Conservation (phyloP, 2,888 invertebrate species). For the Drosophila incognita region DNA sequence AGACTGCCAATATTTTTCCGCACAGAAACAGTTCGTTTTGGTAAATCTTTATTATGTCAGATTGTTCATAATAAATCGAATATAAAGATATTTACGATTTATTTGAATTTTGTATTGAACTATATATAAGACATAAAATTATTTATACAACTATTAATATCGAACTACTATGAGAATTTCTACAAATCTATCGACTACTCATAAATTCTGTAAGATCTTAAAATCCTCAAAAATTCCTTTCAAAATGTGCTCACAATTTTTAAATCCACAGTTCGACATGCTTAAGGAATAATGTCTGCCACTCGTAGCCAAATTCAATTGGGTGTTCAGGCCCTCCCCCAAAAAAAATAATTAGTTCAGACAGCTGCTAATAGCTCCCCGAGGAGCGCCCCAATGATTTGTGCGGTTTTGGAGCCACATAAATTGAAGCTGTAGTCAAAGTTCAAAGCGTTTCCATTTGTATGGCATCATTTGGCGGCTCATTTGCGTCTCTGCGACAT, state of each 20-base stretch:
- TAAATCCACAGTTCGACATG: background rate
- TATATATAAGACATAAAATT: background rate
- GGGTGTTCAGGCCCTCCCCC: background rate
- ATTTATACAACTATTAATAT: background rate
- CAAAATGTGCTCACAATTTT: background rate
- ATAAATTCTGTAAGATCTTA: background rate
- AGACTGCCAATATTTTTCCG: no score
- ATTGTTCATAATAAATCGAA: background rate
- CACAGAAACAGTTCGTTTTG: no score
- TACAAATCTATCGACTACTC: background rate
- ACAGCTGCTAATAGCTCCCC: conserved; percentile 59
- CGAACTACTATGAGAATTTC: background rate
- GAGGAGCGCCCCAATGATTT: conserved; percentile 17
- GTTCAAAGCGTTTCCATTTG: conserved; percentile 63
- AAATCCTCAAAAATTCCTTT: background rate
- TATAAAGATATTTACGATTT: background rate
- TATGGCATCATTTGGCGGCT: conserved; percentile 33
- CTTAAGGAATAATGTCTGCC: background rate
- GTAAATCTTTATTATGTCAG: background rate
- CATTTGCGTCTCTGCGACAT: conserved; percentile 60
- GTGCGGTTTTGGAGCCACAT: conserved; percentile 18
- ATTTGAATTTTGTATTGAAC: background rate
- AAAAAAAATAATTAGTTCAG: conserved; percentile 4
- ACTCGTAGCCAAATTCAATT: conserved; percentile 4
- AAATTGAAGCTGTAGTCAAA: conserved; percentile 61